Evolutionary conservation across 92 coral and sea anemone species (phyloP), one percentile per base, ranked within the genome.

Genomic region (Palythoa heliodiscus): DNA sequence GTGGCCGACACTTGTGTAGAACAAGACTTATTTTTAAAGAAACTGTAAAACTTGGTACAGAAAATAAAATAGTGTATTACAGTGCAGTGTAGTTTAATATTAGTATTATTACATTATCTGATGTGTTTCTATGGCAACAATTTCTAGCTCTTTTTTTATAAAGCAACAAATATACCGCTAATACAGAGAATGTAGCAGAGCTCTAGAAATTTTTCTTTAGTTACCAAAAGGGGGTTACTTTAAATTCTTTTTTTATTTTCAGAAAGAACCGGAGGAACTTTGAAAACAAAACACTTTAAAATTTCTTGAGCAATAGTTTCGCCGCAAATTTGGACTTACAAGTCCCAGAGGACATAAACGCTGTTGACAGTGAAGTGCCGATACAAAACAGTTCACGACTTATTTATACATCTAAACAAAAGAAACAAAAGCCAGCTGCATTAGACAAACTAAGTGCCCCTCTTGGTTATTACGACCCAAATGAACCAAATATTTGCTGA

Each of bases 401-500:
- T 35, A 78, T 67, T 47, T 40, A 80, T 64, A 3, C 25, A 4
- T 48, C 47, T 12, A 39, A 12, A 63, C 84, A 80, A 80, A 16
- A 20, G 73, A 80, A 47, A 80, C 84, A 80, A 80, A 22, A 80
- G 73, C 39, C 64, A 80, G 84, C 43, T 64, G 74, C 24, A 67
- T 22, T 47, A 64, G 29, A 35, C 4, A 60, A 63, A 48, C 17
- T 23, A 23, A 74, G 63, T 5, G 40, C 15, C 17, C 38, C 39
- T 4, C 20, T 39, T 70, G 43, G 3, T 58, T 38, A 50, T 15
- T 20, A 55, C 67, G 66, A 76, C 68, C 29, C 82, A 77, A 80
- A 78, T 60, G 72, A 16, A 22, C 17, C 71, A 39, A 78, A 80
- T 80, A 80, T 80, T 80, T 64, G 84, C 84, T 40, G 17, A 35